Evolutionary conservation across 2,113 vertebrate species (phyloP), one percentile per base, ranked within the genome.

Genomic region (Microtus montanus): DNA sequence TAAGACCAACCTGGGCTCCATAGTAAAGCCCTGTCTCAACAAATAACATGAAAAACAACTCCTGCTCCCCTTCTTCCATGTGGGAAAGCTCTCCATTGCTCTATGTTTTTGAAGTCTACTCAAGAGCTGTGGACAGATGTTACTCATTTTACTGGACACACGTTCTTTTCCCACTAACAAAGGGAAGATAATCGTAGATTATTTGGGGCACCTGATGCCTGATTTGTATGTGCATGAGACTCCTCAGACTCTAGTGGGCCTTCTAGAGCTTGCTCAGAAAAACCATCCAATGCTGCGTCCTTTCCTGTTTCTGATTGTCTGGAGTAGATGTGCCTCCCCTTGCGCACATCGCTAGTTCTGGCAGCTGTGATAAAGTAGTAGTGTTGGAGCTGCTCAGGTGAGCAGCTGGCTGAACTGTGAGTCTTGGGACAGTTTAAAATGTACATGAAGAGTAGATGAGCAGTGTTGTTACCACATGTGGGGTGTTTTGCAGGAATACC

Each of bases 181-280:
- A 93, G 52, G 90, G 49, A 92, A 79, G 73, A 87, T 58, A 52
- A 84, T 33, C 58, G 78, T 94, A 88, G 85, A 93, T 24, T 66
- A 71, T 14, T 63, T 26, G 38, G 87, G 87, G 41, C 74, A 84
- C 9, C 78, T 92, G 58, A 68, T 9, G 91, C 20, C 33, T 74
- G 49, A 28, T 75, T 44, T 52, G 63, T 38, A 3, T 85, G 33
- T 93, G 10, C 73, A 9, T 83, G 0, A 87, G 52, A 41, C 71
- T 95, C 91, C 82, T 61, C 52, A 82, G 14, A 61, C 24, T 63
- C 0, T 83, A 38, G 8, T 38, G 49, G 68, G 61, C 73, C 64
- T n/a, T 64, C 2, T 24, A 41, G 87, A 89, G 47, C 78, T 52
- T 86, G 24, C 44, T 12, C 66, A 89, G 90, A 77, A 82, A 82